These are phyloP conservation scores for Macheiramphus alcinus DNA, from an alignment of 2,113 vertebrate species.

Conservation along the genomic window DNA sequence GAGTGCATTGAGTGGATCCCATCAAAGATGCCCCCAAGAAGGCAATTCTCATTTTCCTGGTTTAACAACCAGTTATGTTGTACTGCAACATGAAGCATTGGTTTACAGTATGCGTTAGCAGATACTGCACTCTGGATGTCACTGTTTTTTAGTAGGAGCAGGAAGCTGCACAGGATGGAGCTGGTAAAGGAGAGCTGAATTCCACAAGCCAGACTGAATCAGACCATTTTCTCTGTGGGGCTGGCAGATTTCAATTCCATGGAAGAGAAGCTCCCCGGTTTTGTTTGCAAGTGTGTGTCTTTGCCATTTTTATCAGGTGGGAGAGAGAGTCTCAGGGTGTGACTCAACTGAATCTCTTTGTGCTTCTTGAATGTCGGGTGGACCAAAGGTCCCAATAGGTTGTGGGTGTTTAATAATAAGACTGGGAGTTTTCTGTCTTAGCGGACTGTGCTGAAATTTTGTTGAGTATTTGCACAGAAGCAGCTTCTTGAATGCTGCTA, in stretches of 20 bases:
- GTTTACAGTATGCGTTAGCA: not conserved
- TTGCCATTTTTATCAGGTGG: not conserved
- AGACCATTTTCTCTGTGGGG: not conserved
- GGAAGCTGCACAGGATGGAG: not conserved
- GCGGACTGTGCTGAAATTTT: not conserved
- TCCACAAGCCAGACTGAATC: not conserved
- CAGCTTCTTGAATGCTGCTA: not conserved
- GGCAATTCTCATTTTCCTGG: not conserved
- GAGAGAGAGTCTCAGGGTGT: not conserved
- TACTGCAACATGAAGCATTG: rapidly evolving
- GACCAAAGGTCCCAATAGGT: not conserved
- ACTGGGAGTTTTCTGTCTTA: not conserved
- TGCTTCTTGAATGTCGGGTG: not conserved
- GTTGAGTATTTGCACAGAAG: not conserved
- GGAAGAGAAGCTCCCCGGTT: not conserved
- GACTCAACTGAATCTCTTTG: not conserved
- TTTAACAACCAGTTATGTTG: not conserved
- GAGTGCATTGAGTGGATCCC: not conserved
- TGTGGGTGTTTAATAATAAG: not conserved
- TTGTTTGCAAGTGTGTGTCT: not conserved
- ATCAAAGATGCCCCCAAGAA: not conserved
- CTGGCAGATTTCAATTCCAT: not conserved
- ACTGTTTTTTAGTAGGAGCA: not conserved
- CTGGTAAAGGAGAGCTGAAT: not conserved
- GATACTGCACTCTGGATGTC: not conserved